Evolutionary conservation across 2,797 vertebrate species (phyloP).

Genomic region (Nyctibius grandis): DNA sequence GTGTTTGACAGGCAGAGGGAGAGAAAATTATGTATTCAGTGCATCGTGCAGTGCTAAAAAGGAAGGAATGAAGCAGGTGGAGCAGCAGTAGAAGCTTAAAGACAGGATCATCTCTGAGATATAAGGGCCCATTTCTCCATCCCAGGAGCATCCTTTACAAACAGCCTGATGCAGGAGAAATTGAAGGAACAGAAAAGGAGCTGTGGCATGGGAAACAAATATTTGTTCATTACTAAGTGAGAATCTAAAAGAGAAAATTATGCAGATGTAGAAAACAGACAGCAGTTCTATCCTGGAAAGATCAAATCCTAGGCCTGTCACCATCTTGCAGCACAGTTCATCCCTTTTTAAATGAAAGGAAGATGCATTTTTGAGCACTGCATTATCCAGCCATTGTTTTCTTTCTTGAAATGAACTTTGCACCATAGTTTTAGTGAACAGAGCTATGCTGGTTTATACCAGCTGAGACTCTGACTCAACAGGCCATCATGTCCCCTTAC

Average conservation of each 20-base stretch:
- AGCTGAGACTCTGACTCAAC: neutral
- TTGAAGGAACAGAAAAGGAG: neutral
- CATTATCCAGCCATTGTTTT: neutral
- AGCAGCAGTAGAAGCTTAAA: conserved; percentile 37
- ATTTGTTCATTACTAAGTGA: conserved; percentile 39
- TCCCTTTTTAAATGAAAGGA: neutral
- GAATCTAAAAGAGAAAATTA: conserved; percentile 8
- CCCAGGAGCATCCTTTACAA: conserved; percentile 35
- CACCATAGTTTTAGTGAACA: neutral
- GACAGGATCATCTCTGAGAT: conserved; percentile 33
- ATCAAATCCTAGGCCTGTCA: neutral
- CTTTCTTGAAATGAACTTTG: neutral
- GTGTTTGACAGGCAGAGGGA: neutral
- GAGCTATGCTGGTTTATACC: neutral
- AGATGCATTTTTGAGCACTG: neutral
- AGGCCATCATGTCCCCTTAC: neutral
- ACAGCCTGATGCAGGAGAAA: neutral
- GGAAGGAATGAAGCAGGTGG: conserved; percentile 20
- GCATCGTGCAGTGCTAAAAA: neutral
- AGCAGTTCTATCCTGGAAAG: neutral
- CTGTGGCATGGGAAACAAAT: conserved; percentile 22
- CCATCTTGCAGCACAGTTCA: neutral
- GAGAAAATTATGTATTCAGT: conserved; percentile 23
- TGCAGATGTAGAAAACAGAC: neutral
- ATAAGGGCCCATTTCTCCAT: neutral